These are phyloP conservation scores for Oscheius sp. DNA, from an alignment of 2,888 invertebrate genomes.

Conservation along the genomic window DNA sequence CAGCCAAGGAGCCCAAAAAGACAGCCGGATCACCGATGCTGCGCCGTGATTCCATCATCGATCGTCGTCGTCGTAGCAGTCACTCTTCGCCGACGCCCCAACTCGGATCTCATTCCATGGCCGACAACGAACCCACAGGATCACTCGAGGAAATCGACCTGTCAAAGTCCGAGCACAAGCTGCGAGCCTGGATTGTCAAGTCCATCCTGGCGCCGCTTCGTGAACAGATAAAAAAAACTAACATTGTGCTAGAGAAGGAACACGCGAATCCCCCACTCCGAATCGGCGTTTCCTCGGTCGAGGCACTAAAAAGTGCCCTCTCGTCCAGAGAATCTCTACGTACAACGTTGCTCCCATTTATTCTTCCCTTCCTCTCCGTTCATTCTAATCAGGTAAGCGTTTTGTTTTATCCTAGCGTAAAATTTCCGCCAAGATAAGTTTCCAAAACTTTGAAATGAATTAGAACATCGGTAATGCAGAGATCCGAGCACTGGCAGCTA, in stretches of 20 bases:
- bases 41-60: slow-evolving; percentile 32
- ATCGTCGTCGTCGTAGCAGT: slow-evolving; percentile 34
- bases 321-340: slow-evolving; percentile 43
- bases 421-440: too few relatives aligned
- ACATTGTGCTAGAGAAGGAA: slow-evolving; percentile 51
- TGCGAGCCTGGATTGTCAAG: slow-evolving; percentile 55
- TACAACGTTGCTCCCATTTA: slow-evolving; percentile 51
- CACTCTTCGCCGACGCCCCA: slow-evolving; percentile 35
- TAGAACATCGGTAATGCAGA: too few relatives aligned
- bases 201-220: slow-evolving; percentile 49
- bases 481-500: too few relatives aligned
- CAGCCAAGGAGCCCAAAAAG: slow-evolving; percentile 30
- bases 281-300: slow-evolving; percentile 50
- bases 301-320: slow-evolving; percentile 49
- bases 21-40: slow-evolving; percentile 32
- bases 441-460: too few relatives aligned
- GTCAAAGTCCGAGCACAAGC: slow-evolving; percentile 37
- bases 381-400: slow-evolving; percentile 48
- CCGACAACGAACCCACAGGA: slow-evolving; percentile 16
- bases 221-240: slow-evolving; percentile 49
- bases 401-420: neutral
- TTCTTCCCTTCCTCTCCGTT: slow-evolving; percentile 50
- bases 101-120: slow-evolving; percentile 5
- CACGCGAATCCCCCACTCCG: slow-evolving; percentile 50
- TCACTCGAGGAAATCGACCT: slow-evolving; percentile 32